phyloP scores from a whole-genome alignment of 2,797 vertebrate genomes.

The Micromesistius poutassou region DNA sequence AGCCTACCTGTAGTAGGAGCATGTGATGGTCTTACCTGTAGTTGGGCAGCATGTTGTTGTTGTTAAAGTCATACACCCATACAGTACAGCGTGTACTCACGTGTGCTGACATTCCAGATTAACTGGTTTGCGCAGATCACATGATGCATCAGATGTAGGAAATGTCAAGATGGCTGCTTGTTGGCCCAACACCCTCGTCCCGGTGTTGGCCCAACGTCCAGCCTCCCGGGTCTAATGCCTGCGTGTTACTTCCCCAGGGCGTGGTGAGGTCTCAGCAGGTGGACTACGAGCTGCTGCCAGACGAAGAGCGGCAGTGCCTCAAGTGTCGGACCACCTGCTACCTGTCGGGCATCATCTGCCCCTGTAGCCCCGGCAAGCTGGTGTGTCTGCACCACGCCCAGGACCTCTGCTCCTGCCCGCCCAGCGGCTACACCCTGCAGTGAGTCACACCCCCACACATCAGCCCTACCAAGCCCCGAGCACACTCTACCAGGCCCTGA shows the following conservation, averaged over 20 bases:
- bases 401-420: slow-evolving; percentile 84
- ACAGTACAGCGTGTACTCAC: background rate
- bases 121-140: background rate
- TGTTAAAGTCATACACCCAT: background rate
- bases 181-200: slow-evolving; percentile 25
- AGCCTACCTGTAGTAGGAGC: no score
- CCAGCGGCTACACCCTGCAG: slow-evolving; percentile 82
- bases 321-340: slow-evolving; percentile 97
- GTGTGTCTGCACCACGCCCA: slow-evolving; percentile 88
- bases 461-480: no score
- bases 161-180: background rate
- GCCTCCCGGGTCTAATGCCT: slow-evolving; percentile 24
- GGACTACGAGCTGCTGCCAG: slow-evolving; percentile 87
- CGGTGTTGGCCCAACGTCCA: slow-evolving; percentile 1
- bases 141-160: background rate
- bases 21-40: no score
- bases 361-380: slow-evolving; percentile 81
- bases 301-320: slow-evolving; percentile 91
- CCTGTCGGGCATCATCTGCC: slow-evolving; percentile 91
- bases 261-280: slow-evolving; percentile 81
- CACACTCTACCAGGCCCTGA: no score
- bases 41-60: no score
- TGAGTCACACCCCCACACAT: slow-evolving; percentile 64
- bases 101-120: background rate
- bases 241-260: slow-evolving; percentile 70